These are phyloP conservation scores for Caerostris extrusa DNA, from an alignment of 1,140 invertebrate genomes.

Conservation along the genomic window DNA sequence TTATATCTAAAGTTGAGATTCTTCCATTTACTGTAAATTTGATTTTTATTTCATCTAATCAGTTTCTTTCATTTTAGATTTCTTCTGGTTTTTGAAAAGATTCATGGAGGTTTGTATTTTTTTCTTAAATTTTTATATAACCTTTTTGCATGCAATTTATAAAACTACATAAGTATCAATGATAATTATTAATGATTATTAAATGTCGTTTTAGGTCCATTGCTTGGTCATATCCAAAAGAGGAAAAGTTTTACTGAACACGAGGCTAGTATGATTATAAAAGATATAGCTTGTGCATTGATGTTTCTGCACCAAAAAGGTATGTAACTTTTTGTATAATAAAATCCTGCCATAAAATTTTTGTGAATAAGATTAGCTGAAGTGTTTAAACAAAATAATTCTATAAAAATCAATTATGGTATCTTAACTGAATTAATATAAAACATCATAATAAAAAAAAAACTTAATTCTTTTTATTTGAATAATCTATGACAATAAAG, in stretches of 20 bases:
- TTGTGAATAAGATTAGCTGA: too few species aligned
- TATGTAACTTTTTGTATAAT: constrained; percentile 69
- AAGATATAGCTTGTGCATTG: constrained; percentile 96
- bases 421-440: neutral
- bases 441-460: neutral
- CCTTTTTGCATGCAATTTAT: neutral
- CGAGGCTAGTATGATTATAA: constrained; percentile 95
- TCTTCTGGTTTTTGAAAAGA: constrained; percentile 98
- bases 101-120: constrained; percentile 90
- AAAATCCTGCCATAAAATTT: too few species aligned
- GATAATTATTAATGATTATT: neutral
- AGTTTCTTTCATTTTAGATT: constrained; percentile 83
- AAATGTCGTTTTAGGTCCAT: constrained; percentile 81
- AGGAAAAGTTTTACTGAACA: constrained; percentile 95
- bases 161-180: neutral
- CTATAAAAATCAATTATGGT: neutral
- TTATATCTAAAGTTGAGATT: too few species aligned
- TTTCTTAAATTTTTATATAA: neutral
- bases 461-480: neutral
- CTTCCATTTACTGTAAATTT: too few species aligned
- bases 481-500: neutral
- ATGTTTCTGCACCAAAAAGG: constrained; percentile 96
- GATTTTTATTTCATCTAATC: too few species aligned
- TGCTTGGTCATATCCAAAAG: constrained; percentile 95
- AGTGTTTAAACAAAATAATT: too few species aligned